Evolutionary conservation across 92 coral and sea anemone species (phyloP).

Genomic region (Palythoa heliodiscus): DNA sequence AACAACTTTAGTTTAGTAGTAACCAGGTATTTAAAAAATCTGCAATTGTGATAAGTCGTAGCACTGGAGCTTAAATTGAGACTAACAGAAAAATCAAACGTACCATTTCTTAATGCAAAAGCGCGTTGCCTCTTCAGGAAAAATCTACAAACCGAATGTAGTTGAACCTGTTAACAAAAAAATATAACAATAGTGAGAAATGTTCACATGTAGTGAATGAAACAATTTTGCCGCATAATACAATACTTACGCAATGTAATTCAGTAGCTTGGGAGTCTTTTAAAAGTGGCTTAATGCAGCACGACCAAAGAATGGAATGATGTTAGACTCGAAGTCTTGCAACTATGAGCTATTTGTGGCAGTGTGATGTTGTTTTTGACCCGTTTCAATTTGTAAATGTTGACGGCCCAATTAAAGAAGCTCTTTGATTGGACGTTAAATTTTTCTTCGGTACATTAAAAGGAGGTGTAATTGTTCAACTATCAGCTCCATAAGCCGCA

Average conservation of each 20-base stretch:
- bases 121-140: background rate
- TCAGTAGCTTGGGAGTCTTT: background rate
- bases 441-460: constrained; percentile 42
- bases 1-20: background rate
- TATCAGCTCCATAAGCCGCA: constrained; percentile 43
- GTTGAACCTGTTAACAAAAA: constrained; percentile 12
- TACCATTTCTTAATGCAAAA: background rate
- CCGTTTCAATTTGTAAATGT: constrained; percentile 34
- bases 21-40: background rate
- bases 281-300: background rate
- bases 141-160: background rate
- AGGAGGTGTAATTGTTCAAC: constrained; percentile 38
- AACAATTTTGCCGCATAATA: background rate
- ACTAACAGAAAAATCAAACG: background rate
- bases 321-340: background rate
- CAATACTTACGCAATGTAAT: background rate
- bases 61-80: background rate
- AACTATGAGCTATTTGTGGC: background rate
- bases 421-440: constrained; percentile 26
- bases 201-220: constrained; percentile 3
- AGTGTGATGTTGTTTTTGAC: background rate
- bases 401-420: constrained; percentile 11
- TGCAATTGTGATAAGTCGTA: background rate
- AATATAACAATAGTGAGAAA: background rate
- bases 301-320: background rate